Evolutionary conservation across 2,113 vertebrate genomes (phyloP), one percentile per base, ranked within the genome.

Genomic region (Saguinus imperator): DNA sequence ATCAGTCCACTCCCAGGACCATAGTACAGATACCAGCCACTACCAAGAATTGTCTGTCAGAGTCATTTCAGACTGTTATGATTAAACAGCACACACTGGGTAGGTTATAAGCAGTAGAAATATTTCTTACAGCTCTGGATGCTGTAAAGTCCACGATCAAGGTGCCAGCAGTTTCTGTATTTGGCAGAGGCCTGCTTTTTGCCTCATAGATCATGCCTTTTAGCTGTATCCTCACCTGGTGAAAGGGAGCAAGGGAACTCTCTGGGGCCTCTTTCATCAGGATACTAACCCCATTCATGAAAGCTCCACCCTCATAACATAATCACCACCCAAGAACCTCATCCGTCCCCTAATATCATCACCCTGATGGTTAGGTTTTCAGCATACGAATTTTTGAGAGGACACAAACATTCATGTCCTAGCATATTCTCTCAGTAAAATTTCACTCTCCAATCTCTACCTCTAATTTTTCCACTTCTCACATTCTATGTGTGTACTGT

Each of bases 111-210:
- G 9, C 12, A 64, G 4, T 32, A 57, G 18, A 91, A 45, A 48
- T 18, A 13, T 80, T 85, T n/a, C 29, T 75, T 55, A 61, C 17
- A 4, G 37, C 11, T 80, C n/a, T 40, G 11, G 43, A 85, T 58
- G 16, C 4, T 18, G 7, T 9, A 29, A 82, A 35, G 55, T 35
- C 50, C n/a, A 55, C 72, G 72, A 45, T 18, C 3, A 18, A 43
- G 52, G 6, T 17, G 16, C 48, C 23, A 11, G n/a, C 0, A 55
- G 35, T 10, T 35, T 75, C 27, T 0, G 7, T 20, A 8, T 72
- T 61, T 70, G 52, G 11, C 12, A 9, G 64, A 17, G 52, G 1
- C 23, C 32, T 10, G 7, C 29, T 45, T 86, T 73, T 25, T 61
- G n/a, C 16, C 40, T 86, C 43, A 80, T 8, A 55, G 37, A 40